Evolutionary conservation across 2,113 vertebrate species (phyloP), one percentile per base, ranked within the genome.

Genomic region (Labrus mixtus): DNA sequence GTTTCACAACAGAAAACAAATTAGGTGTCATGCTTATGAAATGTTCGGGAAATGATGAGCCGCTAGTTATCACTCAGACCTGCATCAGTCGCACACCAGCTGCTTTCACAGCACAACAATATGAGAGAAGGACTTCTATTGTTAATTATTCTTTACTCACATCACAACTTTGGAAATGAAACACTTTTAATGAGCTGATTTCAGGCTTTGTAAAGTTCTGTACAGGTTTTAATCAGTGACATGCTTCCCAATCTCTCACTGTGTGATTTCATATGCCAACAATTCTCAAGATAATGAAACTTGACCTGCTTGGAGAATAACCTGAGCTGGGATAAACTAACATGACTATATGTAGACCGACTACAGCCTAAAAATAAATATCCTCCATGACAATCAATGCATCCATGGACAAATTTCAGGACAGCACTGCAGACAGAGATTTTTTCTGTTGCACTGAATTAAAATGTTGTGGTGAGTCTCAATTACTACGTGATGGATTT

Each of bases 81-180:
- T 37, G 33, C 51, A 9, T 68, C 22, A 19, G 6, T 45, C 8
- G 2, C 1, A 20, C 17, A 20, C 39, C 36, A n/a, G 45, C 66
- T 70, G 58, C 45, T 70, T 10, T 70, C 25, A 46, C n/a, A 29
- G 45, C n/a, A 29, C 54, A 54, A 20, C 7, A 64, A 65, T 15
- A 17, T 16, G 20, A 50, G 11, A 22, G 39, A 41, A 41, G 7
- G 17, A 33, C 10, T 56, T 75, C 45, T 48, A 43, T 11, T 6
- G 36, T 23, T 73, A 37, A 51, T 54, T 58, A 64, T 70, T 73
- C 66, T 23, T 25, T 23, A 71, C 41, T 33, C 8, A 77, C 43
- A 51, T 10, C 58, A 20, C 22, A 51, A 51, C 48, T 51, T 51
- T 9, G 9, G 48, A 9, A 66, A 56, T 62, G 1, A 29, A 50